phyloP scores from a whole-genome alignment of 2,888 invertebrate species.

The Aspidapion aeneum region DNA sequence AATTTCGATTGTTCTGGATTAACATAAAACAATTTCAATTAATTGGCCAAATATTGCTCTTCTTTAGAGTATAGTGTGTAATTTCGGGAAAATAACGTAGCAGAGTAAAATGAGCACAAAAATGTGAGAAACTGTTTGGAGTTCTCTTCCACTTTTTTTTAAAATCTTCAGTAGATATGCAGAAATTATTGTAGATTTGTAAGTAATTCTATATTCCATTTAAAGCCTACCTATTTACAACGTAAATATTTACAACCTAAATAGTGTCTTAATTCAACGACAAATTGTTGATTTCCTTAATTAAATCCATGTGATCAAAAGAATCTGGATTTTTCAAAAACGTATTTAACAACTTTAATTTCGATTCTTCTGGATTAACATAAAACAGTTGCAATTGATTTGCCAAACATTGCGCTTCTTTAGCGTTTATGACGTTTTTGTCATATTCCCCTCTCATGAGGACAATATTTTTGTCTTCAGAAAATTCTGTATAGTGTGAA shows the following conservation, averaged over 20 bases:
- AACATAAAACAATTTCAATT: constrained; percentile 80
- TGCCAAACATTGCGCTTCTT: constrained; percentile 82
- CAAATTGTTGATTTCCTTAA: constrained; percentile 69
- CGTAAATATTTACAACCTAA: constrained; percentile 22
- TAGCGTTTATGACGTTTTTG: constrained; percentile 66
- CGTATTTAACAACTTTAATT: constrained; percentile 59
- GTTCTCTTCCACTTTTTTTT: constrained; percentile 54
- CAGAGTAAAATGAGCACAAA: constrained; percentile 81
- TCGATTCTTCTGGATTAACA: constrained; percentile 59
- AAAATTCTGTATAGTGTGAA: constrained; percentile 73
- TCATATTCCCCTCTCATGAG: constrained; percentile 87
- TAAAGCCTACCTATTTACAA: too few species aligned
- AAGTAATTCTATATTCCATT: too few species aligned
- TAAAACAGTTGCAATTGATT: constrained; percentile 87
- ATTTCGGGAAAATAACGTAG: constrained; percentile 74
- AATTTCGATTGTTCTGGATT: constrained; percentile 60
- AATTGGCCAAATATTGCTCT: constrained; percentile 82
- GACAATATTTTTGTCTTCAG: constrained; percentile 66
- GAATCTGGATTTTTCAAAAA: constrained; percentile 69
- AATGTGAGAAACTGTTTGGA: constrained; percentile 66
- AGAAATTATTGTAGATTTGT: too few species aligned
- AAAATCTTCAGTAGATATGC: constrained; percentile 59
- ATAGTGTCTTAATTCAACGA: constrained; percentile 33
- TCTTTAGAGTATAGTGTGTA: constrained; percentile 72
- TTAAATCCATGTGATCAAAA: constrained; percentile 80